These are phyloP conservation scores for Metallyticus violacea DNA, from an alignment of 2,888 invertebrate genomes.

Conservation along the genomic window DNA sequence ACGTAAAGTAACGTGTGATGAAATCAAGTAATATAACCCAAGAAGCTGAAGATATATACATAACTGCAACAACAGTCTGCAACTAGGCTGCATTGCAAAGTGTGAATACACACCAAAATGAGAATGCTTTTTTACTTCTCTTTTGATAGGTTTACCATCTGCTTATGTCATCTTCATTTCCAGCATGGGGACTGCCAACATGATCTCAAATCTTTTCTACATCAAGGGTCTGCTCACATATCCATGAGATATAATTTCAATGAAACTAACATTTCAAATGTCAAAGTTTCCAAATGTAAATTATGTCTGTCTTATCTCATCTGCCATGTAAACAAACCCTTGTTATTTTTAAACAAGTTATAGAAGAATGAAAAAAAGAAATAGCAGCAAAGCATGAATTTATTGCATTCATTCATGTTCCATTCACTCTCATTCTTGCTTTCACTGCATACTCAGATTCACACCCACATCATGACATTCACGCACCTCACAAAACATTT, in stretches of 20 bases:
- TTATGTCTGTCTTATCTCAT: too few species aligned
- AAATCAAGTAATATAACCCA: slow-evolving; percentile 45
- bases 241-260: background rate
- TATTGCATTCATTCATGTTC: slow-evolving; percentile 6
- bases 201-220: background rate
- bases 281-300: background rate
- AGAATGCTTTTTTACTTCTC: slow-evolving; percentile 12
- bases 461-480: background rate
- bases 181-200: slow-evolving; percentile 16
- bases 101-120: slow-evolving; percentile 24
- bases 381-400: slow-evolving; percentile 25
- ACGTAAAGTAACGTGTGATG: slow-evolving; percentile 43
- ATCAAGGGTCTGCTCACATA: background rate
- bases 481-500: background rate
- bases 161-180: slow-evolving; percentile 25
- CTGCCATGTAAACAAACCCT: background rate
- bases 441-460: too few species aligned
- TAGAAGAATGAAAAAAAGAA: slow-evolving; percentile 22
- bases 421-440: background rate
- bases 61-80: slow-evolving; percentile 27
- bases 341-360: background rate
- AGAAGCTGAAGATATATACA: slow-evolving; percentile 41
- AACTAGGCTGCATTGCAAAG: slow-evolving; percentile 6
- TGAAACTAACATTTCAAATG: background rate
- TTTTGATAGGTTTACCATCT: slow-evolving; percentile 12